These are phyloP conservation scores for Zapornia atra DNA, from an alignment of 2,113 vertebrate species.

Conservation along the genomic window DNA sequence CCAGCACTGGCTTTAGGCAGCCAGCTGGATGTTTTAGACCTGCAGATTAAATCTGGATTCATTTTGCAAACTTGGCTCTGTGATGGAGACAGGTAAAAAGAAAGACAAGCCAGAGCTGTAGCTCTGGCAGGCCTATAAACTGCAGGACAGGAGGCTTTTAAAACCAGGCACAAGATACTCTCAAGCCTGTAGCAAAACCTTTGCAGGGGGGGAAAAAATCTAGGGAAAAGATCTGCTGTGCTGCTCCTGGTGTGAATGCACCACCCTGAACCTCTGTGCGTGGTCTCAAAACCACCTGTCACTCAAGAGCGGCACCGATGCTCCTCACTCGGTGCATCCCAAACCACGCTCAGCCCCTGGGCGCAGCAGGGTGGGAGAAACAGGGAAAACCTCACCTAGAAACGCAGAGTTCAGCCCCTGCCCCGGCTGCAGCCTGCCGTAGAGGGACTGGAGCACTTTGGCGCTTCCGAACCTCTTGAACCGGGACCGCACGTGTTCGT, in stretches of 20 bases:
- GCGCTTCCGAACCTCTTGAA: slow-evolving; percentile 92
- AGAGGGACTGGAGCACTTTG: slow-evolving; percentile 90
- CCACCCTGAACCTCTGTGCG: background rate
- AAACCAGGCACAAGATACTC: background rate
- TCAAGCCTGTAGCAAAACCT: background rate
- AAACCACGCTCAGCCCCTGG: fast-evolving
- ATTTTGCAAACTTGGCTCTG: background rate
- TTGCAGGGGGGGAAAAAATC: background rate
- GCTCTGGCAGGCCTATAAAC: background rate
- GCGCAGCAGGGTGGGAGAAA: background rate
- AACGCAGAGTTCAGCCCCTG: background rate
- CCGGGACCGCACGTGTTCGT: slow-evolving; percentile 83
- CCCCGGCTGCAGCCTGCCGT: slow-evolving; percentile 71
- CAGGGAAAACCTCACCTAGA: slow-evolving; percentile 15
- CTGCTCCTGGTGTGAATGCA: background rate
- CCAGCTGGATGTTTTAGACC: background rate
- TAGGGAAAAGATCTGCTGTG: background rate
- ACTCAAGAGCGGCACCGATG: background rate
- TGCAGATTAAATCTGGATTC: background rate
- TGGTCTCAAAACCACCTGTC: fast-evolving
- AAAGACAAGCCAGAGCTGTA: background rate
- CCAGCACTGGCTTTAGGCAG: background rate
- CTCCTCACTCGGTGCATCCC: background rate
- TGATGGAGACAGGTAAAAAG: background rate
- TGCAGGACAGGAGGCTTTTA: background rate